A percentile compares a stretch with the other conserved stretches of the same genome.
Evolutionary conservation across 2,888 invertebrate species (phyloP).

Genomic region (Biston stratarius): DNA sequence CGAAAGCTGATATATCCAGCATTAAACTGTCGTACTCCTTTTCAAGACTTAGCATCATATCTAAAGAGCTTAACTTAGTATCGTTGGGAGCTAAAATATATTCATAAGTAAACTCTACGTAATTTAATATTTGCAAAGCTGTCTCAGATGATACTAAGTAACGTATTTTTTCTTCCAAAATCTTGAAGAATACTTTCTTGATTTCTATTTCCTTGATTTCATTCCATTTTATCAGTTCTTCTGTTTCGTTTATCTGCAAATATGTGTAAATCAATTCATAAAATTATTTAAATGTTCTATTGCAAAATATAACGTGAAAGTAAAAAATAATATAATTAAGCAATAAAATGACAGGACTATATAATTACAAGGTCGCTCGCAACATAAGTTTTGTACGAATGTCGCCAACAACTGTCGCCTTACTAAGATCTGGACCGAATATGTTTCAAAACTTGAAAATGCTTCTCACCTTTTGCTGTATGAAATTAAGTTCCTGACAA

Average conservation of each 20-base stretch:
- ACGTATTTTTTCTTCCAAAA: conserved; percentile 78
- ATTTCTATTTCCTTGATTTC: conserved; percentile 69
- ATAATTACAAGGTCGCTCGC: no score
- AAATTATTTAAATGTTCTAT: not conserved
- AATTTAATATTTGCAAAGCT: conserved; percentile 87
- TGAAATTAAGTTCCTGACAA: conserved; percentile 64
- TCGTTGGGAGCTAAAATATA: conserved; percentile 87
- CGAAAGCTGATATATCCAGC: conserved; percentile 73
- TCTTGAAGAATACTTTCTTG: conserved; percentile 71
- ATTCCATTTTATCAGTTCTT: conserved; percentile 65
- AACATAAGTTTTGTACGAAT: no score
- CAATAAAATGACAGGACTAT: no score
- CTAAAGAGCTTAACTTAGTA: conserved; percentile 83
- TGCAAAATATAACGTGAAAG: no score
- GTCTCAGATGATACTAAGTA: conserved; percentile 86
- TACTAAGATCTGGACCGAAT: no score
- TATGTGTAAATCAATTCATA: not conserved
- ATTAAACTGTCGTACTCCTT: conserved; percentile 75
- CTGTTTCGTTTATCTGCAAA: conserved; percentile 67
- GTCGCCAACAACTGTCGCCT: no score
- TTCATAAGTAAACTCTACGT: conserved; percentile 89
- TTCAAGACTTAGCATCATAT: conserved; percentile 88
- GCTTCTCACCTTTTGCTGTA: conserved; percentile 69
- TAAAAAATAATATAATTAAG: no score
- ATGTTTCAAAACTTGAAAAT: not conserved